Base-by-base conservation (phyloP, 2,888 invertebrate species). In the Eilema griseolum region DNA sequence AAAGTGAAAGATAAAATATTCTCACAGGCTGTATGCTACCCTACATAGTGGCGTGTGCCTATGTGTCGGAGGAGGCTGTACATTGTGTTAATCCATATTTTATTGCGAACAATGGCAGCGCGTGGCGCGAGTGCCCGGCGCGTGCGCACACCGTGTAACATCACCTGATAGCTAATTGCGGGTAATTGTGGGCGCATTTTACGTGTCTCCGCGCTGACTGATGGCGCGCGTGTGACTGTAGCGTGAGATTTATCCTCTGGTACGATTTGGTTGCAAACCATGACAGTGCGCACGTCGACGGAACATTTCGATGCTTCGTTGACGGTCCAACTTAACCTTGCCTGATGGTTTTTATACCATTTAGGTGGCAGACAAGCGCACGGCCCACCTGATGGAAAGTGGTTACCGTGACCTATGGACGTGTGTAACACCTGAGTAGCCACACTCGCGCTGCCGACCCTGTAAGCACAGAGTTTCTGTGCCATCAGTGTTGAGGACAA, bases 131-230 rank as follows among this genome's bases (percentile, higher is more conserved):
- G 16, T 5, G 33, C 52, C n/a, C 24, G 46, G 75, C 78, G 71
- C 81, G 73, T 70, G 81, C 71, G 78, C 76, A 64, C 63, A 1
- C 46, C 5, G 57, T 52, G 67, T 67, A 72, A 52, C 52, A n/a
- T 68, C 70, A 66, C 46, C 65, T 59, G 65, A 73, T 73, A 64
- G 73, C 68, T 78, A 81, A 79, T 78, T 80, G 71, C 69, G 46
- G 67, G 75, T 78, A 80, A 78, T 80, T 72, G 71, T 68, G 52
- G 67, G 20, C 46, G 46, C 69, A 61, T 64, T 75, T 77, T 65
- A 37, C 69, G 64, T 56, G 65, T 67, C 33, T 37, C 67, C 57
- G 60, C 63, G 62, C 37, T 67, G 26, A 56, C 28, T 52, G 23
- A 33, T 65, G 31, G 7, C 14, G 52, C 2, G 23, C 5, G 7